A percentile compares a stretch with the other conserved stretches of the same genome.
Evolutionary conservation across 2,113 vertebrate species (phyloP).

Genomic region (Electrona antarctica): DNA sequence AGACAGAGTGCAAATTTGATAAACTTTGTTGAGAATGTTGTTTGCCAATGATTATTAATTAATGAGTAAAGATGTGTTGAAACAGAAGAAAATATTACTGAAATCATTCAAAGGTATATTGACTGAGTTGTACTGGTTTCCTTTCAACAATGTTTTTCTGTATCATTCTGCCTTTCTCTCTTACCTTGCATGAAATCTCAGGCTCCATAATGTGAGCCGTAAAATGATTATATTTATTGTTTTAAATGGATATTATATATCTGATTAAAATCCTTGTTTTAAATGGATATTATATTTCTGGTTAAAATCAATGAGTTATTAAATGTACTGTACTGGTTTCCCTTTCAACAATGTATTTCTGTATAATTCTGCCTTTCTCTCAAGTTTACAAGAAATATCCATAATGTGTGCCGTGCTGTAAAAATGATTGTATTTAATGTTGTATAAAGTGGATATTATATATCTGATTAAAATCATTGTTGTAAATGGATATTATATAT

Average conservation of each 20-base stretch:
- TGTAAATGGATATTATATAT: conserved; percentile 21
- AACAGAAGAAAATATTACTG: conserved; percentile 6
- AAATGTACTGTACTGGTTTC: conserved; percentile 33
- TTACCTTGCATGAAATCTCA: not conserved
- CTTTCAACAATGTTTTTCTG: conserved; percentile 23
- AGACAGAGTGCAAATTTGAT: too few relatives aligned
- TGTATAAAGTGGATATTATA: conserved; percentile 12
- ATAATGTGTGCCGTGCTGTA: conserved; percentile 34
- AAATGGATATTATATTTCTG: conserved; percentile 26
- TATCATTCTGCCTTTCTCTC: conserved; percentile 43
- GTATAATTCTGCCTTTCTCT: conserved; percentile 44
- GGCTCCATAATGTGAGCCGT: conserved; percentile 18
- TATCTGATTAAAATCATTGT: conserved; percentile 25
- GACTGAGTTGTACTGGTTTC: conserved; percentile 28
- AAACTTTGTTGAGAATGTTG: not conserved
- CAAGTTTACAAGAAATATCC: not conserved
- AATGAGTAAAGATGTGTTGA: conserved; percentile 10
- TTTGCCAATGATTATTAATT: conserved; percentile 36
- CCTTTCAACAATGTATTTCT: conserved; percentile 21
- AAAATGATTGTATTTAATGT: conserved; percentile 21
- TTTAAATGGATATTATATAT: conserved; percentile 20
- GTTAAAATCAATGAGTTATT: conserved; percentile 54
- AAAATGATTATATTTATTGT: conserved; percentile 20
- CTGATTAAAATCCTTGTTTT: conserved; percentile 17
- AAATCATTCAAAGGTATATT: conserved; percentile 25